These are phyloP conservation scores for Lepidochrysops patricia DNA, from an alignment of 2,888 invertebrate genomes.

Conservation along the genomic window DNA sequence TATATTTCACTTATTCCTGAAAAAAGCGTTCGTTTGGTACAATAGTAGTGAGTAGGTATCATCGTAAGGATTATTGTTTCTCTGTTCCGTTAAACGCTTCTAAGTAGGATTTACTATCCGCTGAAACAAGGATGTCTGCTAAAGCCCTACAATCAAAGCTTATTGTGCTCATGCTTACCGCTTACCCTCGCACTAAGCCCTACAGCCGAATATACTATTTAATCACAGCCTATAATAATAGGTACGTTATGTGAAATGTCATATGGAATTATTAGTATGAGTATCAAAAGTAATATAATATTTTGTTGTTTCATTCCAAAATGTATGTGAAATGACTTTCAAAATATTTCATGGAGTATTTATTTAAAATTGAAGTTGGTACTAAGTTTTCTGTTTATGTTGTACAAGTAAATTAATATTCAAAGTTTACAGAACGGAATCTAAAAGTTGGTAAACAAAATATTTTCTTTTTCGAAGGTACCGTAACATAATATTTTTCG, in stretches of 20 bases:
- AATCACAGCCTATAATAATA: neutral
- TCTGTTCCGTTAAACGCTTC: neutral
- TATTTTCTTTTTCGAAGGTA: neutral
- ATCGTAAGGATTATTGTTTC: neutral
- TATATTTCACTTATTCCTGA: too few relatives aligned
- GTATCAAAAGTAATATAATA: too few relatives aligned
- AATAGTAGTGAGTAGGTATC: neutral
- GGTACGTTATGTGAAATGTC: neutral
- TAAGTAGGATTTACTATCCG: slow-evolving; percentile 10
- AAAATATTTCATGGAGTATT: too few relatives aligned
- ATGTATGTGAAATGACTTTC: too few relatives aligned
- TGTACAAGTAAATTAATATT: neutral
- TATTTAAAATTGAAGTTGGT: neutral
- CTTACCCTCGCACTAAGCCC: neutral
- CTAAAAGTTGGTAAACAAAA: neutral
- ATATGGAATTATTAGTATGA: neutral
- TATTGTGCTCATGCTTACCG: neutral
- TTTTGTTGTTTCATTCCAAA: too few relatives aligned
- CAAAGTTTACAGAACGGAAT: neutral
- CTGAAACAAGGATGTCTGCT: neutral
- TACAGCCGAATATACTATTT: neutral
- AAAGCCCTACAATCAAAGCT: neutral
- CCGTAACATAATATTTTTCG: neutral
- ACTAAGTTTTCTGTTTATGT: neutral
- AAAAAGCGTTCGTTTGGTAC: neutral